phyloP scores from a whole-genome alignment of 2,888 invertebrate species.

The Pycnomerus fuliginosus region DNA sequence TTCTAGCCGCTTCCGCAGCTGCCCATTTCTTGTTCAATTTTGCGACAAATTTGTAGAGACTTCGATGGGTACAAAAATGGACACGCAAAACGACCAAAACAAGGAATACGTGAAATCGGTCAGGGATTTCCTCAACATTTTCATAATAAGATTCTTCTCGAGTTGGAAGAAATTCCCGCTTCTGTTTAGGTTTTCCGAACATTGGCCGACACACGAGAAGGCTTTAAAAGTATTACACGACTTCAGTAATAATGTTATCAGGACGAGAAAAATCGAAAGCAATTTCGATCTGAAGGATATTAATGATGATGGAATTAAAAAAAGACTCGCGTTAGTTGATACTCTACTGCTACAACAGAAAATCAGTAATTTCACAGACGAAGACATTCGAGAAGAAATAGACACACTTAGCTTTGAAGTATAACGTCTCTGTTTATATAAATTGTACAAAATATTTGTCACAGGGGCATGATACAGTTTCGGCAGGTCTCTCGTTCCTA shows the following conservation, averaged over 20 bases:
- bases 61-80: constrained; percentile 76
- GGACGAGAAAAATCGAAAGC: constrained; percentile 2
- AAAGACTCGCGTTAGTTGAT: constrained; percentile 14
- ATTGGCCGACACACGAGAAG: constrained; percentile 59
- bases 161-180: constrained; percentile 52
- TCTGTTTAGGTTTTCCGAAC: constrained; percentile 57
- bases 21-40: no score
- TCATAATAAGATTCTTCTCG: constrained; percentile 35
- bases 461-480: constrained; percentile 54
- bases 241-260: constrained; percentile 59
- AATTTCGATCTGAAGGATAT: not conserved
- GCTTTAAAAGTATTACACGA: constrained; percentile 55
- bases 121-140: constrained; percentile 52
- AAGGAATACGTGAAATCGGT: constrained; percentile 75
- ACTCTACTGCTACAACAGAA: constrained; percentile 7
- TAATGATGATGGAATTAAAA: constrained; percentile 3
- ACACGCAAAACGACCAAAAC: constrained; percentile 68
- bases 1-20: no score
- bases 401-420: constrained; percentile 73
- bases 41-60: constrained; percentile 74
- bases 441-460: constrained; percentile 15
- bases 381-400: constrained; percentile 65
- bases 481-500: constrained; percentile 51
- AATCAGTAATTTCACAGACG: constrained; percentile 52
- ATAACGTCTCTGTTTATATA: not conserved